Base-by-base conservation (phyloP, 2,113 vertebrate species). In the Hydropotes inermis region DNA sequence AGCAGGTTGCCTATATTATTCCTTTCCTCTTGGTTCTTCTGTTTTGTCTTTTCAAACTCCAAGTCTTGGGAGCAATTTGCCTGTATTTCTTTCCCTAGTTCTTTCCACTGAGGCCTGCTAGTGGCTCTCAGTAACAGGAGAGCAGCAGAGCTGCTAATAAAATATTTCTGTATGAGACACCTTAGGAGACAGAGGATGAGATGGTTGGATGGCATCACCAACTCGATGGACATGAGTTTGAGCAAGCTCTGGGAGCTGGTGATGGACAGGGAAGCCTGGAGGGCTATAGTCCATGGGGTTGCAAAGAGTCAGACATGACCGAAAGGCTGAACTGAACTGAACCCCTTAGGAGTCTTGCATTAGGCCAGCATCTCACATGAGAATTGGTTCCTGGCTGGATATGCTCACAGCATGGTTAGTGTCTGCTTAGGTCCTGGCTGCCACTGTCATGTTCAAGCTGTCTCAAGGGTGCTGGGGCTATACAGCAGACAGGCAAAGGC, bases 331-430 rank as follows among this genome's bases (percentile, higher is more conserved):
- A 74, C 33, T 64, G 61, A 64, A 64, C 36, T 74, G n/a, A 39
- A 89, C 43, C 81, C 39, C 54, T 70, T 47, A 60, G 91, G 78
- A 93, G 61, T 19, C 86, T 74, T 87, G 85, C 39, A n/a, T 39
- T 0, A 1, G 54, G 43, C 64, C 88, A 74, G 76, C 6, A 67
- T 91, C 78, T 93, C 47, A 78, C 55, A 76, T 28, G 27, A 87
- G 89, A 91, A 91, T 3, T 91, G 90, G 79, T 86, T 94, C 36
- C 76, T 10, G 50, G 60, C 78, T 97, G 52, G 54, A 96, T 92
- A 39, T 81, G 61, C 58, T 89, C 30, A 74, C 55, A 89, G 61
- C 39, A 55, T 27, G n/a, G 45, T 97, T 70, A 87, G 50, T 83
- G 50, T 55, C 78, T 91, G 70, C 57, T 28, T 33, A 55, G 43